These are phyloP conservation scores for Paracyclopina nana DNA, from an alignment of 1,140 invertebrate genomes.

Conservation along the genomic window DNA sequence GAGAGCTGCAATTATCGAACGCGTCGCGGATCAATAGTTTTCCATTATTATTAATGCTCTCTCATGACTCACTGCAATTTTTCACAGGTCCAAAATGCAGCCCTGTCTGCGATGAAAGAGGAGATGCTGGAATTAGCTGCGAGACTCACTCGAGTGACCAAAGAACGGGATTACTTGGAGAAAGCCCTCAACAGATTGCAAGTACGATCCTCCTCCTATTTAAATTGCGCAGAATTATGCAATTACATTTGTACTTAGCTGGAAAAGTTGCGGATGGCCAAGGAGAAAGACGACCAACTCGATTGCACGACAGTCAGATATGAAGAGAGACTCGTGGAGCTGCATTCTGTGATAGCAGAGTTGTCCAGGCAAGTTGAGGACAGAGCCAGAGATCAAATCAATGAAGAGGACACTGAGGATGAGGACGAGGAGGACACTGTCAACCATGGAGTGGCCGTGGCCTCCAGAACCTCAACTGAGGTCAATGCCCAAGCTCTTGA, in stretches of 20 bases:
- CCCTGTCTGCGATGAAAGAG: too few relatives aligned
- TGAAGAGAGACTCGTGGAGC: constrained; percentile 56
- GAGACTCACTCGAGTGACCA: neutral
- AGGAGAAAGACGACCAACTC: neutral
- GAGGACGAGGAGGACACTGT: too few relatives aligned
- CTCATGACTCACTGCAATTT: too few relatives aligned
- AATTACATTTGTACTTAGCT: neutral
- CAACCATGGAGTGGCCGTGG: constrained; percentile 1
- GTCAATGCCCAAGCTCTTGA: neutral
- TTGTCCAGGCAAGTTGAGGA: constrained; percentile 46
- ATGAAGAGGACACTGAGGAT: constrained; percentile 22
- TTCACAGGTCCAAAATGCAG: too few relatives aligned
- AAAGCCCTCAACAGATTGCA: neutral
- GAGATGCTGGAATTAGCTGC: neutral
- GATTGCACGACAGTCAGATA: constrained; percentile 34
- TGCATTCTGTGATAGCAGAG: constrained; percentile 65
- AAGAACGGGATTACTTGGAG: neutral
- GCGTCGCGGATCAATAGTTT: too few relatives aligned
- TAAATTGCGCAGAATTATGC: neutral
- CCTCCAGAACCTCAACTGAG: neutral
- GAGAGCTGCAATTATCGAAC: too few relatives aligned
- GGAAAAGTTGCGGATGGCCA: neutral
- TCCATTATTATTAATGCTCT: too few relatives aligned
- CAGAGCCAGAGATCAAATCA: constrained; percentile 34
- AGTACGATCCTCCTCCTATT: neutral